phyloP scores from a whole-genome alignment of 2,888 invertebrate genomes.

The Thereva nobilitata region DNA sequence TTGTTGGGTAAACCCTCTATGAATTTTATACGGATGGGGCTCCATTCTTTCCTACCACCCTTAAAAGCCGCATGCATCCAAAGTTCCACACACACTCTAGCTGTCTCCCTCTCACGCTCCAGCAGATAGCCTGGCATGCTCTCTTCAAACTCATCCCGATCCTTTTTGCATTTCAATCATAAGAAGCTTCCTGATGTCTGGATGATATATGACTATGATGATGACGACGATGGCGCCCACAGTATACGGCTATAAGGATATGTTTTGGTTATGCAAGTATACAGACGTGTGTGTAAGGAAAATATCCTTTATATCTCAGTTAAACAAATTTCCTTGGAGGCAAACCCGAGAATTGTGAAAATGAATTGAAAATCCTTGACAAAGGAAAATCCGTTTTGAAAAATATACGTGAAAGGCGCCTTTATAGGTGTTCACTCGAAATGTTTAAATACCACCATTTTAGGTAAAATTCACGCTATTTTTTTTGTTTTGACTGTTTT shows the following conservation, averaged over 20 bases:
- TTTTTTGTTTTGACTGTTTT: no score
- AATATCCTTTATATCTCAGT: conserved; percentile 26
- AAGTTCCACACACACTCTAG: no score
- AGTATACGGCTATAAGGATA: no score
- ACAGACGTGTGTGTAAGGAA: conserved; percentile 4
- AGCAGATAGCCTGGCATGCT: background rate
- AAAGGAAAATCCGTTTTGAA: conserved; percentile 15
- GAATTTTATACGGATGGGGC: conserved; percentile 22
- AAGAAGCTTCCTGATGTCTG: conserved; percentile 38
- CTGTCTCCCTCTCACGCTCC: conserved; percentile 4
- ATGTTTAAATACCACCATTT: no score
- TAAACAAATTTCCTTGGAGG: conserved; percentile 33
- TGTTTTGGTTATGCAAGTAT: background rate
- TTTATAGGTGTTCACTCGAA: no score
- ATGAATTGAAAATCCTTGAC: conserved; percentile 30
- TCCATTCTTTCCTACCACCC: conserved; percentile 15
- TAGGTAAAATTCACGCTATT: no score
- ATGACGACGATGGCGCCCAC: conserved; percentile 26
- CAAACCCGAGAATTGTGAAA: conserved; percentile 33
- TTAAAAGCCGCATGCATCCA: no score
- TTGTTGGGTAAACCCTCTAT: conserved; percentile 35
- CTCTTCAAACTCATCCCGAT: conserved; percentile 35
- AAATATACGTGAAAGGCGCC: background rate
- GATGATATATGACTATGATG: conserved; percentile 38
- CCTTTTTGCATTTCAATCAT: conserved; percentile 40